Evolutionary conservation across 2,888 invertebrate genomes (phyloP), one percentile per base, ranked within the genome.

Genomic region (Bimastos eiseni): DNA sequence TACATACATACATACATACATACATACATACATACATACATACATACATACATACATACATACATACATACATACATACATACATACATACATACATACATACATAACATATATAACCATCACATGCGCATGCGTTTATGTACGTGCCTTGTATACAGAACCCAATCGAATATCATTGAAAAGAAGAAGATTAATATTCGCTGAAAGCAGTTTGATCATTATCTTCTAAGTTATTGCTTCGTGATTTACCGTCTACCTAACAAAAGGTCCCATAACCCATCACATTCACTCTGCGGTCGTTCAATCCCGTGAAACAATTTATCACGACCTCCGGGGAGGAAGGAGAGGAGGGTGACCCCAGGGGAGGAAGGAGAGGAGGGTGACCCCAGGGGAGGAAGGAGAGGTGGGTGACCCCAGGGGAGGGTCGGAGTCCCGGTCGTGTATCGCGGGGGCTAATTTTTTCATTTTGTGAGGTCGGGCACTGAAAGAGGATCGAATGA

Each of bases 61-160:
- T 86, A 83, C n/a, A 83, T 89, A 90, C 37, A 90, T 83, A 86
- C 83, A 90, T 90, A 83, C 36, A 89, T 89, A 38, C 30, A 89
- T 37, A 41, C 89, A 37, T 89, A 89, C 33, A 89, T 38, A 89
- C 44, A 89, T 89, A 89, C 44, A 89, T 38, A 24, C 44, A 89
- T 41, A 89, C n/a, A 89, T 41, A 41, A n/a, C n/a, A n/a, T n/a
- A n/a, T n/a, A n/a, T n/a, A n/a, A n/a, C n/a, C n/a, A n/a, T n/a
- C n/a, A n/a, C n/a, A n/a, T n/a, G n/a, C n/a, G n/a, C 38, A n/a
- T 41, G 6, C 41, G 17, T 41, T 17, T 41, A 41, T 8, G 5
- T 38, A 38, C 13, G 41, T 41, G 41, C 41, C 1, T 17, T 41
- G 24, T 49, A 24, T 6, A 2, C n/a, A n/a, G n/a, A 1, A 49